These are phyloP conservation scores for Polymixis flavicincta DNA, from an alignment of 2,888 invertebrate species.

Conservation along the genomic window DNA sequence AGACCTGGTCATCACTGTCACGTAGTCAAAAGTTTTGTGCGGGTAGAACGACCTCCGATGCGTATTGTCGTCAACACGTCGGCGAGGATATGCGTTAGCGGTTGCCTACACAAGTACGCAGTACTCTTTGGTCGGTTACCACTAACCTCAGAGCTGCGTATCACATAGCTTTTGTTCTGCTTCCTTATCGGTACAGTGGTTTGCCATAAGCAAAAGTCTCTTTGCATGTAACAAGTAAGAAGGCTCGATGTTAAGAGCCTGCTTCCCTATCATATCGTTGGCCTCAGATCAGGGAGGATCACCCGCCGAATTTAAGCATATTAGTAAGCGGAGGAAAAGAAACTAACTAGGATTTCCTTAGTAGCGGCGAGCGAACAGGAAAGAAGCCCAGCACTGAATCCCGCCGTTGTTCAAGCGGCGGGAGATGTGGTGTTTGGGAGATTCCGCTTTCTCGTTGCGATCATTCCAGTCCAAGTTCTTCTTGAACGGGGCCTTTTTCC, in stretches of 20 bases:
- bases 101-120: conserved; percentile 19
- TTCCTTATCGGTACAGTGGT: background rate
- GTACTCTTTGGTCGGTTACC: conserved; percentile 30
- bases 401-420: conserved; percentile 79
- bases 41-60: conserved; percentile 5
- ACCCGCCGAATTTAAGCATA: conserved; percentile 92
- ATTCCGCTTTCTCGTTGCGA: conserved; percentile 74
- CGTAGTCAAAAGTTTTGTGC: conserved; percentile 10
- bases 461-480: conserved; percentile 83
- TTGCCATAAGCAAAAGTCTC: background rate
- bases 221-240: conserved; percentile 15
- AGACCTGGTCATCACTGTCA: conserved; percentile 12
- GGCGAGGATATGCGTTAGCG: conserved; percentile 10
- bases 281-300: conserved; percentile 79
- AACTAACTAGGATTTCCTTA: conserved; percentile 85
- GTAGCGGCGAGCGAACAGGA: conserved; percentile 87
- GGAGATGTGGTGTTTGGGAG: conserved; percentile 91
- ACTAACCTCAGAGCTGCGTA: conserved; percentile 4
- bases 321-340: conserved; percentile 93
- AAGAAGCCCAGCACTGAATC: conserved; percentile 91
- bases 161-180: conserved; percentile 4
- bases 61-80: conserved; percentile 20
- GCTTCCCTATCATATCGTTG: conserved; percentile 65
- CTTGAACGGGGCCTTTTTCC: conserved; percentile 84
- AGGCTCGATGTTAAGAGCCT: conserved; percentile 61